Percentiles rank a stretch among this genome's conserved stretches.
These are phyloP conservation scores for Ennomos quercinarius DNA, from an alignment of 2,888 invertebrate species.

Conservation along the genomic window DNA sequence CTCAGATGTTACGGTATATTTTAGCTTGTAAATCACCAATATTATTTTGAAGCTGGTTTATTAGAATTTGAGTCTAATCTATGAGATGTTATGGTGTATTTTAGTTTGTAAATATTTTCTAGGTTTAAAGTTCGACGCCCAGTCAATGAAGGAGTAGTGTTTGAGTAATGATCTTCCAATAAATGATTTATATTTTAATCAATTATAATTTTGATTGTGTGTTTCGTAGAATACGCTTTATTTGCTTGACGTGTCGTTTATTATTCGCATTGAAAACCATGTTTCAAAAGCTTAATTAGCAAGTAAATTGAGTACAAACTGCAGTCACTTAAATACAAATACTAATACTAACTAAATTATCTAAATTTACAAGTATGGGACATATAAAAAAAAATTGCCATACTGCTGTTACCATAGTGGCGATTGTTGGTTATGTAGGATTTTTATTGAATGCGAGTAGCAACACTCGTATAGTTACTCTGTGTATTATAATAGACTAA, in stretches of 20 bases:
- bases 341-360: too few species aligned
- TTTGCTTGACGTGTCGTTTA: slow-evolving; percentile 14
- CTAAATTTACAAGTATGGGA: too few species aligned
- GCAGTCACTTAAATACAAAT: too few species aligned
- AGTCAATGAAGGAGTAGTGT: slow-evolving; percentile 16
- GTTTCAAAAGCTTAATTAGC: too few species aligned
- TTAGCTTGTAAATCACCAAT: slow-evolving; percentile 13
- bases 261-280: background rate
- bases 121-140: slow-evolving; percentile 29
- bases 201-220: slow-evolving; percentile 14
- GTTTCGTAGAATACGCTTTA: slow-evolving; percentile 1
- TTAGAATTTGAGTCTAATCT: background rate
- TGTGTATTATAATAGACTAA: too few species aligned
- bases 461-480: too few species aligned
- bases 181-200: slow-evolving; percentile 20
- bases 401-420: too few species aligned
- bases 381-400: too few species aligned
- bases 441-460: too few species aligned
- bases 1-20: background rate
- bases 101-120: slow-evolving; percentile 11
- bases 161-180: slow-evolving; percentile 16
- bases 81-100: background rate
- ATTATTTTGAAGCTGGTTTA: background rate
- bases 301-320: too few species aligned
- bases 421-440: too few species aligned